phyloP scores from a whole-genome alignment of 2,888 invertebrate genomes.

The Laothoe populi region DNA sequence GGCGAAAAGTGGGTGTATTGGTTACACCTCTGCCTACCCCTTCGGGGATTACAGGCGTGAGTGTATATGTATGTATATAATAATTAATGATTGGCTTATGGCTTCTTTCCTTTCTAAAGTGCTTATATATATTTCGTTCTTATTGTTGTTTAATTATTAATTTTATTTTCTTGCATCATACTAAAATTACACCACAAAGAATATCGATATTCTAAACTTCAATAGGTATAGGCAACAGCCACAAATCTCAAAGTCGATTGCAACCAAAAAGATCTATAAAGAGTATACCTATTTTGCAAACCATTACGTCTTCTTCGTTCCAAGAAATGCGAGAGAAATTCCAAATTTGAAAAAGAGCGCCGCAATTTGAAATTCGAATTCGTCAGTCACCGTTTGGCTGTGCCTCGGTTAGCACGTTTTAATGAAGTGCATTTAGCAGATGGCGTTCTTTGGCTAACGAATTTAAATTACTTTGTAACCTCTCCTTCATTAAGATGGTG shows the following conservation, averaged over 20 bases:
- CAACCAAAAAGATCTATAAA: constrained; percentile 12
- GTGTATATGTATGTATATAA: too few species aligned
- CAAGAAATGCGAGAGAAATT: constrained; percentile 51
- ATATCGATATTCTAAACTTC: background rate
- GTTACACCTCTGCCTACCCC: too few species aligned
- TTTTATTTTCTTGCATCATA: background rate
- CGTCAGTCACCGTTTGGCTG: constrained; percentile 54
- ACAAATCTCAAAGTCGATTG: constrained; percentile 16
- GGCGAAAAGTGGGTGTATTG: too few species aligned
- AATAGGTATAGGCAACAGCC: background rate
- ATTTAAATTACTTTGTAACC: constrained; percentile 67
- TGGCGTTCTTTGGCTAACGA: constrained; percentile 60
- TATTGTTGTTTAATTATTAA: too few species aligned
- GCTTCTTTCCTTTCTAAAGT: too few species aligned
- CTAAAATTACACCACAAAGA: background rate
- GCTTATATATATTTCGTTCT: too few species aligned
- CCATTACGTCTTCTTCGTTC: constrained; percentile 33
- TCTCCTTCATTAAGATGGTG: constrained; percentile 60
- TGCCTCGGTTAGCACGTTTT: constrained; percentile 64
- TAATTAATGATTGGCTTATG: too few species aligned
- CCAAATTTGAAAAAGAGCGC: constrained; percentile 62
- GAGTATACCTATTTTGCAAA: constrained; percentile 13
- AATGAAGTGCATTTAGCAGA: constrained; percentile 75
- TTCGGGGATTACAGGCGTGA: too few species aligned
- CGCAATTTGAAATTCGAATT: constrained; percentile 71